These are phyloP conservation scores for Caracal caracal DNA, from an alignment of 2,113 vertebrate genomes.

Conservation along the genomic window DNA sequence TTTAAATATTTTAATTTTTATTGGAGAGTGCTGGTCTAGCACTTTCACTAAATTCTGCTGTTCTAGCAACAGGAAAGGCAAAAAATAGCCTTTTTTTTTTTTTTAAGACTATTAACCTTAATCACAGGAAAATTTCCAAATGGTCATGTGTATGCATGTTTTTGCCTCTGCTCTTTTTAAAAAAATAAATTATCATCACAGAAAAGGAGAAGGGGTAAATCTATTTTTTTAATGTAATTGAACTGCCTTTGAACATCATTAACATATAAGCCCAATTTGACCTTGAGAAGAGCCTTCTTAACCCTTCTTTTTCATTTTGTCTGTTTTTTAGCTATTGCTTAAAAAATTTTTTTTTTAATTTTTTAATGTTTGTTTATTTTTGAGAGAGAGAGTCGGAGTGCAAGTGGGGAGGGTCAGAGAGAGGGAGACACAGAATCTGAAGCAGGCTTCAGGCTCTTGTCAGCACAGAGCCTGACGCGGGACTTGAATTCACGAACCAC, in stretches of 20 bases:
- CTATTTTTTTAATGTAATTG: background rate
- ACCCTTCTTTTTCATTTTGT: background rate
- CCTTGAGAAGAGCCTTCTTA: background rate
- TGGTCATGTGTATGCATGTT: background rate
- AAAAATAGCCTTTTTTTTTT: background rate
- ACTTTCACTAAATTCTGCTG: background rate
- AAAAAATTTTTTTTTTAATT: too few relatives aligned
- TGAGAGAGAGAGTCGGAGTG: too few relatives aligned
- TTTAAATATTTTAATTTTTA: background rate
- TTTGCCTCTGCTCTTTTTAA: background rate
- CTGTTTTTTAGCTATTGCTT: background rate
- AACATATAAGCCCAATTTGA: background rate
- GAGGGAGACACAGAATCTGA: too few relatives aligned
- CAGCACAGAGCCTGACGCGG: too few relatives aligned
- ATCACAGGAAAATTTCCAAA: background rate
- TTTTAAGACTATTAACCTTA: background rate
- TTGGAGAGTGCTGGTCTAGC: background rate
- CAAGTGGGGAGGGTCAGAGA: too few relatives aligned
- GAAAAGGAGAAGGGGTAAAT: background rate
- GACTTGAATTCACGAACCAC: too few relatives aligned
- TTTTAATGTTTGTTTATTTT: background rate
- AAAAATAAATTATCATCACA: background rate
- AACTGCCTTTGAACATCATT: background rate
- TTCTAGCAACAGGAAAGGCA: background rate
- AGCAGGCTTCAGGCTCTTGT: too few relatives aligned